Evolutionary conservation across 2,113 vertebrate genomes (phyloP).

Genomic region (Notarius lentiginosus): DNA sequence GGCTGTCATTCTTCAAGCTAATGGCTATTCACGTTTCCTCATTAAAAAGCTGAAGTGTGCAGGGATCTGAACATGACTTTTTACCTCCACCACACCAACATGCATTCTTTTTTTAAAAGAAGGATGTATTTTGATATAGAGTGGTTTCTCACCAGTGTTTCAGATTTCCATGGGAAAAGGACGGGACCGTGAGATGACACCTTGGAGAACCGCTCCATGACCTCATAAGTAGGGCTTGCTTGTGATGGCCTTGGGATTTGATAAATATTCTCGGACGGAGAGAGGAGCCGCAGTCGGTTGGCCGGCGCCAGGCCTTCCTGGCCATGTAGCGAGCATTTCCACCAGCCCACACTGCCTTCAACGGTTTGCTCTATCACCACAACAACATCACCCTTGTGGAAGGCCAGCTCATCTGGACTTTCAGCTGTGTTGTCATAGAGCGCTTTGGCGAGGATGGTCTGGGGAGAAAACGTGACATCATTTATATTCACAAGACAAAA

Average conservation of each 20-base stretch:
- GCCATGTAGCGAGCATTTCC: constrained; percentile 85
- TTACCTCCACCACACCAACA: background rate
- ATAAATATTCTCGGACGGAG: constrained; percentile 63
- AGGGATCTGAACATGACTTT: background rate
- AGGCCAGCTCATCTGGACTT: constrained; percentile 86
- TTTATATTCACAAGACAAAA: constrained; percentile 12
- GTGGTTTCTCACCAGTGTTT: constrained; percentile 62
- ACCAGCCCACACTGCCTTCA: constrained; percentile 83
- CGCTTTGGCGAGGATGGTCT: constrained; percentile 85
- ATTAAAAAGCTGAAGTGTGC: background rate
- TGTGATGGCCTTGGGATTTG: constrained; percentile 69
- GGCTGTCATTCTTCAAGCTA: background rate
- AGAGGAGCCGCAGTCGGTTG: constrained; percentile 83
- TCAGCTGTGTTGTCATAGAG: constrained; percentile 92
- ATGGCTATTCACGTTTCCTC: background rate
- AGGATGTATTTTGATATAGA: constrained; percentile 58
- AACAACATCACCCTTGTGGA: constrained; percentile 86
- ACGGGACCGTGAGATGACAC: constrained; percentile 59
- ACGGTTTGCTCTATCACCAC: constrained; percentile 78
- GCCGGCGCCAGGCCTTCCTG: constrained; percentile 86
- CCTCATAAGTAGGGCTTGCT: constrained; percentile 66
- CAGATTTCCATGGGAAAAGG: constrained; percentile 58
- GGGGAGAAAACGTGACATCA: constrained; percentile 33
- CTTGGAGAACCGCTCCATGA: constrained; percentile 79
- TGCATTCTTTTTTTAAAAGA: background rate